Evolutionary conservation across 2,888 invertebrate genomes (phyloP), one percentile per base, ranked within the genome.

Genomic region (Eubasilissa splendida): DNA sequence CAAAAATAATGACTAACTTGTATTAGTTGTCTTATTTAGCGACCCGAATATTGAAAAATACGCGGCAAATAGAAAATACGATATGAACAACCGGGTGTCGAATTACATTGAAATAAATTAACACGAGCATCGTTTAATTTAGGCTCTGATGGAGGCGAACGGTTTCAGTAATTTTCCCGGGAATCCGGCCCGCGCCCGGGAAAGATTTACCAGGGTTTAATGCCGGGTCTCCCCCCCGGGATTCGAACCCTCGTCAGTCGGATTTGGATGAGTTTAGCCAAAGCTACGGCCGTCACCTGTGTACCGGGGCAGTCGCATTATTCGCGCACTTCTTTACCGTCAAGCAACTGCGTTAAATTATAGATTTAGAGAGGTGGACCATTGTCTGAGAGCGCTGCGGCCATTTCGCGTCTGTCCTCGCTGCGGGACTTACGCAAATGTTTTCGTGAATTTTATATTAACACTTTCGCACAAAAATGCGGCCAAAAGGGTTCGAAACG

Each of bases 131-230:
- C 63, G 33, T 33, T 33, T 63, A 63, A 63, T 33, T 33, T 33
- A 63, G 33, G 12, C 10, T 12, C 22, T 63, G 63, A 63, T 63
- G 0, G 63, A 63, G 63, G 63, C 14, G 33, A 63, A 63, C 33
- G 63, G 33, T 63, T 63, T 22, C 33, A 50, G 52, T 66, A 66
- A 66, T 66, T 66, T 42, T n/a, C 7, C 14, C 9, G 66, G 66
- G 50, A 66, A 66, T 42, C 42, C 42, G 50, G 8, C 42, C 66
- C 66, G n/a, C 12, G 66, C 42, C 52, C 14, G 66, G 42, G 50
- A 66, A 66, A 66, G 52, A 66, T 66, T 66, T 66, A 66, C 66
- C 50, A 14, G 66, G 66, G 14, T 66, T 66, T 66, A 66, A 66
- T 52, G 9, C 66, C n/a, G 59, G 9, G 66, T 42, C 42, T 63